phyloP scores from a whole-genome alignment of 2,888 invertebrate genomes.

The Chymomyza amoena region DNA sequence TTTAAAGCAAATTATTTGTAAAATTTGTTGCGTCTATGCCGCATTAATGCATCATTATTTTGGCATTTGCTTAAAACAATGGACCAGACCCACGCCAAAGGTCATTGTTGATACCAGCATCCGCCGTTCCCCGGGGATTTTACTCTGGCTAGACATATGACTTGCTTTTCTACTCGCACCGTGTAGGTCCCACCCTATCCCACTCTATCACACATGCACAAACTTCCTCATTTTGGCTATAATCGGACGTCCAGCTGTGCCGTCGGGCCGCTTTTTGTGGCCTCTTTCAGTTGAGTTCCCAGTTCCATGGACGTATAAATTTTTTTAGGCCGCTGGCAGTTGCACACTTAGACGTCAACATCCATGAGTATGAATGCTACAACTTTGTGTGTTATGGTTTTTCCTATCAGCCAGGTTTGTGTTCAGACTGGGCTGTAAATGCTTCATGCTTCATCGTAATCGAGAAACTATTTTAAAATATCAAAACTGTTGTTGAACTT shows the following conservation, averaged over 20 bases:
- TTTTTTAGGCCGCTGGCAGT: background rate
- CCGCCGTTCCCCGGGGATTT: background rate
- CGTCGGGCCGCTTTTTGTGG: background rate
- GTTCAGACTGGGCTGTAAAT: background rate
- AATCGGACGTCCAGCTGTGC: background rate
- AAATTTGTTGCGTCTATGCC: conserved; percentile 38
- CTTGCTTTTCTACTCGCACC: background rate
- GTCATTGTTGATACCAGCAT: conserved; percentile 34
- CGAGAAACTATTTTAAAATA: too few species aligned
- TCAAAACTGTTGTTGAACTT: too few species aligned
- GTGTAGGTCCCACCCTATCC: background rate
- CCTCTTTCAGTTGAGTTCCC: too few species aligned
- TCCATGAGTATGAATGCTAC: background rate
- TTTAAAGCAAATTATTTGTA: background rate
- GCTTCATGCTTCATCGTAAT: too few species aligned
- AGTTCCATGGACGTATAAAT: background rate
- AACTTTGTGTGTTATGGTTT: background rate
- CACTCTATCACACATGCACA: background rate
- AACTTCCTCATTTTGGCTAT: background rate
- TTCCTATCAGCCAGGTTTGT: background rate
- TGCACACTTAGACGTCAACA: background rate
- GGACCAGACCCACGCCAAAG: conserved; percentile 36
- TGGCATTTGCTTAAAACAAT: conserved; percentile 41
- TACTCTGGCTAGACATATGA: background rate
- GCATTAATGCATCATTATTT: conserved; percentile 57